Evolutionary conservation across 2,113 vertebrate genomes (phyloP).

Genomic region (Hepsetus odoe): DNA sequence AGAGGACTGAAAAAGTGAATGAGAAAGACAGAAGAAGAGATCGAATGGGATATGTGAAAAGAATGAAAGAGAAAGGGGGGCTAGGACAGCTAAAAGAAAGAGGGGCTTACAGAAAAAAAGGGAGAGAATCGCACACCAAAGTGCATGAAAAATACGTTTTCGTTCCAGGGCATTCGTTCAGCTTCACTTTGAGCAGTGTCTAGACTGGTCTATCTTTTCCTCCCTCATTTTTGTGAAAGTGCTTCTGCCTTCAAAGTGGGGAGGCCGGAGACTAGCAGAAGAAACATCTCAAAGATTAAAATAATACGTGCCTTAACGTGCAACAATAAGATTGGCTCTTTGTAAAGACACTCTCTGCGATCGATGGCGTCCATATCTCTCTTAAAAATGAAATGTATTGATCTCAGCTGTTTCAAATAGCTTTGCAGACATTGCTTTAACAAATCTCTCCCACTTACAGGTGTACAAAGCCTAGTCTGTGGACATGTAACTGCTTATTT

Average conservation of each 20-base stretch:
- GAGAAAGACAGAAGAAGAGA: slow-evolving; percentile 26
- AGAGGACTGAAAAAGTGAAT: slow-evolving; percentile 14
- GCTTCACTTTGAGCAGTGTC: slow-evolving; percentile 42
- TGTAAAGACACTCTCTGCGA: slow-evolving; percentile 59
- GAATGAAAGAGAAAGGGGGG: not conserved
- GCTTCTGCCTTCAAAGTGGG: slow-evolving; percentile 52
- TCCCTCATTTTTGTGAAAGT: slow-evolving; percentile 36
- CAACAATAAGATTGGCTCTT: slow-evolving; percentile 52
- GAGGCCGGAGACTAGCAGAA: slow-evolving; percentile 60
- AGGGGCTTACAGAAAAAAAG: slow-evolving; percentile 16
- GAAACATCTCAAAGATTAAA: slow-evolving; percentile 71
- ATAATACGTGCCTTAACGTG: slow-evolving; percentile 67
- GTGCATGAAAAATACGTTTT: slow-evolving; percentile 44
- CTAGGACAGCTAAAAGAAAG: slow-evolving; percentile 22
- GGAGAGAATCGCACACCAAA: slow-evolving; percentile 42
- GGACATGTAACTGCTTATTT: not conserved
- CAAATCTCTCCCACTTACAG: slow-evolving; percentile 63
- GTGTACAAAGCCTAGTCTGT: not conserved
- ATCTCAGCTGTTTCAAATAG: slow-evolving; percentile 66
- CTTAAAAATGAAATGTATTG: slow-evolving; percentile 79
- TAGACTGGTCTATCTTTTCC: slow-evolving; percentile 34
- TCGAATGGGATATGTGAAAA: slow-evolving; percentile 17
- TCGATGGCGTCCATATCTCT: slow-evolving; percentile 70
- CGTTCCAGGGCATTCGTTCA: slow-evolving; percentile 52
- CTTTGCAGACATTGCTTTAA: slow-evolving; percentile 68